These are phyloP conservation scores for Recurvirostra avosetta DNA, from an alignment of 2,113 vertebrate genomes.

Conservation along the genomic window DNA sequence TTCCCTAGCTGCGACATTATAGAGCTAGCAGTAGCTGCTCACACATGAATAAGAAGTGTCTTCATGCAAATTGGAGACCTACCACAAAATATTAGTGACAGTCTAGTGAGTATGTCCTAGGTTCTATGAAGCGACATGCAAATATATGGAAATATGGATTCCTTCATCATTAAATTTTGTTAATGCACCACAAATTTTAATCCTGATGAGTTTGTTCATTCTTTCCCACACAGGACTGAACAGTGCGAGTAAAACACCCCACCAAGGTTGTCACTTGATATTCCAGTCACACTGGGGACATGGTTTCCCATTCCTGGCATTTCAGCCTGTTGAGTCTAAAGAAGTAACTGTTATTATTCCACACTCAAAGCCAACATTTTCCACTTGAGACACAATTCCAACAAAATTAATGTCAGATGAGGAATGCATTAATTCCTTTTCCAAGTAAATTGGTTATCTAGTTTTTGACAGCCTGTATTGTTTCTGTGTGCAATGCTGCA, in stretches of 20 bases:
- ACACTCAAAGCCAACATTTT: constrained; percentile 54
- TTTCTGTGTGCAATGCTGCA: constrained; percentile 5
- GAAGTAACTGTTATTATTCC: constrained; percentile 56
- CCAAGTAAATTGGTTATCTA: constrained; percentile 61
- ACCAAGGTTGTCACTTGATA: constrained; percentile 41
- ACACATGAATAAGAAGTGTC: neutral
- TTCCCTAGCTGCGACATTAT: neutral
- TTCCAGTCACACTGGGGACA: constrained; percentile 56
- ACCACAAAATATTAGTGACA: constrained; percentile 48
- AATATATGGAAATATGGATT: constrained; percentile 1
- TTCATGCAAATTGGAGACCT: constrained; percentile 15
- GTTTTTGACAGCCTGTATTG: constrained; percentile 49
- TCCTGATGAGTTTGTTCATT: neutral
- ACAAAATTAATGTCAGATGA: constrained; percentile 62
- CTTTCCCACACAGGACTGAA: neutral
- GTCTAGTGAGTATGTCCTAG: neutral
- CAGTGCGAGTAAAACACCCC: neutral
- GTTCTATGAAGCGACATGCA: neutral
- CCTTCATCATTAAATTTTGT: neutral
- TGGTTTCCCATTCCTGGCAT: constrained; percentile 51
- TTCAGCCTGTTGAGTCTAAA: constrained; percentile 60
- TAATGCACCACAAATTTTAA: constrained; percentile 21
- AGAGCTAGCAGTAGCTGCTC: neutral
- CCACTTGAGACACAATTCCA: constrained; percentile 66
- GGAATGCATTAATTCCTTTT: constrained; percentile 60